Conservation (phyloP, 2,888 invertebrate genomes). For the Andrena hattorfiana region DNA sequence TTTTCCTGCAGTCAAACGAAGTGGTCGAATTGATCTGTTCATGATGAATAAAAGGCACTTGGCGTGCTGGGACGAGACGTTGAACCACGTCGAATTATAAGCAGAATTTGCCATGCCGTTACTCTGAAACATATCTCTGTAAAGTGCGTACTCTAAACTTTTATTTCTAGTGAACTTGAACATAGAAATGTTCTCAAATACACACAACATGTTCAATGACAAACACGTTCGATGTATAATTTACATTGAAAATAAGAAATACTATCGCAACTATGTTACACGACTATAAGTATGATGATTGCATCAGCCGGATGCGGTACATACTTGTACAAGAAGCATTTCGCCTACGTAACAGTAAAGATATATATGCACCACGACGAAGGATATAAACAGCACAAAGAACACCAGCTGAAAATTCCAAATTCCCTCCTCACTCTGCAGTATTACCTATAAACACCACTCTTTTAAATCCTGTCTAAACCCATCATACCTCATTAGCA, state of each 20-base stretch:
- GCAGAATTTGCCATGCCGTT: slow-evolving; percentile 62
- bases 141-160: too few relatives aligned
- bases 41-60: slow-evolving; percentile 67
- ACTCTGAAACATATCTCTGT: slow-evolving; percentile 60
- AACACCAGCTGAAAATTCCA: slow-evolving; percentile 57
- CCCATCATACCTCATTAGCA: background rate
- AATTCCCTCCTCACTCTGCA: slow-evolving; percentile 9
- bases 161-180: too few relatives aligned
- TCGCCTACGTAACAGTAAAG: slow-evolving; percentile 76
- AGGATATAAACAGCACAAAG: slow-evolving; percentile 47
- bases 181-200: too few relatives aligned
- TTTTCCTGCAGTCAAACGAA: slow-evolving; percentile 76
- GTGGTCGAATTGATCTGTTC: slow-evolving; percentile 65
- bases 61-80: slow-evolving; percentile 57
- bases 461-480: background rate
- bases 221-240: background rate
- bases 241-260: background rate
- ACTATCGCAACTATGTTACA: background rate
- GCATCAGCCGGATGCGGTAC: background rate
- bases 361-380: slow-evolving; percentile 64
- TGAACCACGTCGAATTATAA: slow-evolving; percentile 74
- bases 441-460: slow-evolving; percentile 18
- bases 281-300: background rate
- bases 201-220: too few relatives aligned
- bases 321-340: slow-evolving; percentile 57